These are phyloP conservation scores for Anabas testudineus DNA, from an alignment of 2,797 vertebrate species.

Conservation along the genomic window DNA sequence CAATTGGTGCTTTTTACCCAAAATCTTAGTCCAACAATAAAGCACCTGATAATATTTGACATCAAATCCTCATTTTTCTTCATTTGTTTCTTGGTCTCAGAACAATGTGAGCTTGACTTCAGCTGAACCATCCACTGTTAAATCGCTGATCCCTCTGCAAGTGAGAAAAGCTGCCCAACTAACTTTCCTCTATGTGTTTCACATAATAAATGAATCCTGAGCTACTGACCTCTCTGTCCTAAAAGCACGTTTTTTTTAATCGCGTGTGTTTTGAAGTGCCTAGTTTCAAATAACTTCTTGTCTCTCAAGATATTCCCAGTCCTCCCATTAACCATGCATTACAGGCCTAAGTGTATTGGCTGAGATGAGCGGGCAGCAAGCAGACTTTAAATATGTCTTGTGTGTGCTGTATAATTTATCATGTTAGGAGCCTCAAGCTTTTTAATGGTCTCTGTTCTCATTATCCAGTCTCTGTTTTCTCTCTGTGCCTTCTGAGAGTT, in stretches of 20 bases:
- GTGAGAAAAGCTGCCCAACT: slow-evolving; percentile 35
- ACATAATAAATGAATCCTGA: slow-evolving; percentile 56
- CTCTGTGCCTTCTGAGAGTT: slow-evolving; percentile 66
- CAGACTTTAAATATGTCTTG: slow-evolving; percentile 76
- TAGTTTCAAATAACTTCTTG: slow-evolving; percentile 67
- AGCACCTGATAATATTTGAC: slow-evolving; percentile 59
- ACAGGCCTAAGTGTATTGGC: slow-evolving; percentile 72
- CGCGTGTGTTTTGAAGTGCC: slow-evolving; percentile 45
- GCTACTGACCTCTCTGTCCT: slow-evolving; percentile 42
- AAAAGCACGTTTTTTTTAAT: slow-evolving; percentile 58
- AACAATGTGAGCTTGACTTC: slow-evolving; percentile 22
- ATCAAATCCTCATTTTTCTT: slow-evolving; percentile 69
- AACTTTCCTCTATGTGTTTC: slow-evolving; percentile 43
- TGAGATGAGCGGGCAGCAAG: slow-evolving; percentile 70
- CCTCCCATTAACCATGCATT: slow-evolving; percentile 82
- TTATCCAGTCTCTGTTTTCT: slow-evolving; percentile 79
- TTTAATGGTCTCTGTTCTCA: slow-evolving; percentile 76
- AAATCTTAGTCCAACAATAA: slow-evolving; percentile 39
- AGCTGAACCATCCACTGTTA: slow-evolving; percentile 2
- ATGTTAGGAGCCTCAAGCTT: slow-evolving; percentile 73
- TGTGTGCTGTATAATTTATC: slow-evolving; percentile 81
- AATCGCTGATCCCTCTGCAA: slow-evolving; percentile 3
- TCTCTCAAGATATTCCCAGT: slow-evolving; percentile 70
- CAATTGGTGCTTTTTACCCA: slow-evolving; percentile 29
- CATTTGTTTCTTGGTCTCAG: slow-evolving; percentile 52